Conservation (phyloP, 2,888 invertebrate species). For the Podotricha telesiphe region DNA sequence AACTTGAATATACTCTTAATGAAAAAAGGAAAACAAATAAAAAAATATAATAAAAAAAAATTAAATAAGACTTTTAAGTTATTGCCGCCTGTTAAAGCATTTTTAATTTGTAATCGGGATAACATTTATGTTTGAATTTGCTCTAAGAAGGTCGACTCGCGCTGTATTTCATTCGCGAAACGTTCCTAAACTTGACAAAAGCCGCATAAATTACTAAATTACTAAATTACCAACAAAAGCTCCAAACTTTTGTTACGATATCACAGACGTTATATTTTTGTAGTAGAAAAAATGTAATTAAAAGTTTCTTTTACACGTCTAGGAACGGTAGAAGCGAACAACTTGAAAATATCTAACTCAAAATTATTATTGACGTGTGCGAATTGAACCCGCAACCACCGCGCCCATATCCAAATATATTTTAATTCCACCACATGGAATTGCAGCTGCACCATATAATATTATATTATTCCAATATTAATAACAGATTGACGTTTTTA, state of each 20-base stretch:
- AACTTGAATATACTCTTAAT: too few species aligned
- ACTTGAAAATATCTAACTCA: too few species aligned
- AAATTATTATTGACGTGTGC: too few species aligned
- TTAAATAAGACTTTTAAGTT: slow-evolving; percentile 1
- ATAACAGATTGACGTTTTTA: too few species aligned
- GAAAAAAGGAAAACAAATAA: too few species aligned
- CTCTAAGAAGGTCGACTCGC: slow-evolving; percentile 43
- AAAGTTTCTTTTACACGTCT: not conserved
- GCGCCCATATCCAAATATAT: too few species aligned
- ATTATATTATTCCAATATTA: too few species aligned
- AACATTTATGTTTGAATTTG: slow-evolving; percentile 37
- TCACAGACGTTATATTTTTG: slow-evolving; percentile 32
- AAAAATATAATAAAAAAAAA: not conserved
- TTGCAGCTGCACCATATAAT: too few species aligned
- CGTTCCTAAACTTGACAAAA: slow-evolving; percentile 49
- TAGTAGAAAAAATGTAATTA: not conserved
- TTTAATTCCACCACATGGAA: too few species aligned
- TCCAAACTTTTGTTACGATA: slow-evolving; percentile 58
- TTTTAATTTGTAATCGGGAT: slow-evolving; percentile 20
- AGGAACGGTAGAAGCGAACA: too few species aligned
- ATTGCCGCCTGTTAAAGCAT: slow-evolving; percentile 11
- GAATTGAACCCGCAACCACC: too few species aligned
- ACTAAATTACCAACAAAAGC: slow-evolving; percentile 43
- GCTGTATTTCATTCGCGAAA: slow-evolving; percentile 38
- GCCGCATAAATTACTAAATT: slow-evolving; percentile 63